These are phyloP conservation scores for Eilema sororculum DNA, from an alignment of 2,888 invertebrate genomes.

Conservation along the genomic window DNA sequence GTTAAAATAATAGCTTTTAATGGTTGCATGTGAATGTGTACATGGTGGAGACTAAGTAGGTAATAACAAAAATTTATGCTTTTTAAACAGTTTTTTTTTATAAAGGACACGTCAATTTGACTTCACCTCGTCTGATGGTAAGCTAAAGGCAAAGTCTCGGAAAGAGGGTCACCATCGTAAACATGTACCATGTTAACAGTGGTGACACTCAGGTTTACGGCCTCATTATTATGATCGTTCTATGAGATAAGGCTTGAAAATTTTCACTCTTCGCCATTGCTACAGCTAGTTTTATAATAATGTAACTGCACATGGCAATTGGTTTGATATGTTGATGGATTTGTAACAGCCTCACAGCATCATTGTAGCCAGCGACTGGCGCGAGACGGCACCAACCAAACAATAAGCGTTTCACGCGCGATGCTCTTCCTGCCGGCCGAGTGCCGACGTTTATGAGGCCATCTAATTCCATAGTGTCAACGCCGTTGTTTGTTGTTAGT, in stretches of 20 bases:
- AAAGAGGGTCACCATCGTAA: no score
- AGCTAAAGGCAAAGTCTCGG: no score
- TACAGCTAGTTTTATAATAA: constrained; percentile 21
- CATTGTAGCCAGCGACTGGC: constrained; percentile 71
- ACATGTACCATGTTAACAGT: no score
- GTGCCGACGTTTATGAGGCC: constrained; percentile 63
- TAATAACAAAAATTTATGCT: no score
- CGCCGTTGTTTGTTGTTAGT: constrained; percentile 27
- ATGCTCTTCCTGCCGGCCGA: constrained; percentile 69
- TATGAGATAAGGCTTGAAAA: no score
- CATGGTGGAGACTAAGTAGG: not conserved
- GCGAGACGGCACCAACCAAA: constrained; percentile 70
- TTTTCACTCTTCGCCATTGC: no score
- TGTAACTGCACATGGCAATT: constrained; percentile 10
- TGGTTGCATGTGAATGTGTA: not conserved
- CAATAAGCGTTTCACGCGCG: constrained; percentile 75
- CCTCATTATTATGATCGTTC: no score
- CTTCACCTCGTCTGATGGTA: no score
- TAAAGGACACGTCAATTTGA: no score
- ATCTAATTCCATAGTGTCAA: constrained; percentile 70
- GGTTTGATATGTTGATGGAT: constrained; percentile 45
- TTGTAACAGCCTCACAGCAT: constrained; percentile 45
- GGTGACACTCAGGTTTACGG: no score
- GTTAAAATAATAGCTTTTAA: not conserved
- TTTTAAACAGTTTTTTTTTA: no score